These are phyloP conservation scores for Aviceda subcristata DNA, from an alignment of 2,113 vertebrate species.

Conservation along the genomic window DNA sequence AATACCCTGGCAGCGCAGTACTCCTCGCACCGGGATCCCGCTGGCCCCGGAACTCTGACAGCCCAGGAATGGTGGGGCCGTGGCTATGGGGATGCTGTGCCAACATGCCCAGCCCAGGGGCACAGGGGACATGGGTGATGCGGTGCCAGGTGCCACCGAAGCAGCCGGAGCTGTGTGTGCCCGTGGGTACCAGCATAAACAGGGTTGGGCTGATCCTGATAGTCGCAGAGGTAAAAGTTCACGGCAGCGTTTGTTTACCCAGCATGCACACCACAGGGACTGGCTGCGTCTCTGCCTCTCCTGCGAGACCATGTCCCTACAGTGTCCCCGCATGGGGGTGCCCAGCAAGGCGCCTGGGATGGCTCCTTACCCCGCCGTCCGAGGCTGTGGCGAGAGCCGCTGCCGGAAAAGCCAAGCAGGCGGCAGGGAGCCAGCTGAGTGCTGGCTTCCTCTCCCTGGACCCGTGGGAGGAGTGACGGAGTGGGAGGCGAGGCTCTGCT, in stretches of 20 bases:
- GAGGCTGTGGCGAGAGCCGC: accelerated
- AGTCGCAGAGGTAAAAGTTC: neutral
- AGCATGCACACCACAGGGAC: accelerated
- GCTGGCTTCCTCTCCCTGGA: neutral
- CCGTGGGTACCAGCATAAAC: neutral
- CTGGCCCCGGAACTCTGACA: accelerated
- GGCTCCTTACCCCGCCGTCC: accelerated
- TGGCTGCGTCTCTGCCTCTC: neutral
- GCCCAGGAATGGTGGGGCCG: accelerated
- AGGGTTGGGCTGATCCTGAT: neutral
- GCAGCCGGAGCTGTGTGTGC: accelerated
- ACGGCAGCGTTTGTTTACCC: neutral
- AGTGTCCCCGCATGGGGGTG: accelerated
- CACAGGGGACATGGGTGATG: accelerated
- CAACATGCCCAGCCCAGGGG: neutral
- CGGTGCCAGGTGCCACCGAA: accelerated
- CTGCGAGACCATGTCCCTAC: neutral
- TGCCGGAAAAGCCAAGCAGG: neutral
- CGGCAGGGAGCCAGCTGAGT: accelerated
- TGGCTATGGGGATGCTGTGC: accelerated
- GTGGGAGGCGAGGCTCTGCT: neutral
- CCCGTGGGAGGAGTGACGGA: neutral
- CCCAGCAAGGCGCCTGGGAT: accelerated
- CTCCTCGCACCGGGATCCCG: accelerated
- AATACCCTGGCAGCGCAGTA: accelerated